Evolutionary conservation across 2,113 vertebrate species (phyloP).

Genomic region (Cinclus mexicanus): DNA sequence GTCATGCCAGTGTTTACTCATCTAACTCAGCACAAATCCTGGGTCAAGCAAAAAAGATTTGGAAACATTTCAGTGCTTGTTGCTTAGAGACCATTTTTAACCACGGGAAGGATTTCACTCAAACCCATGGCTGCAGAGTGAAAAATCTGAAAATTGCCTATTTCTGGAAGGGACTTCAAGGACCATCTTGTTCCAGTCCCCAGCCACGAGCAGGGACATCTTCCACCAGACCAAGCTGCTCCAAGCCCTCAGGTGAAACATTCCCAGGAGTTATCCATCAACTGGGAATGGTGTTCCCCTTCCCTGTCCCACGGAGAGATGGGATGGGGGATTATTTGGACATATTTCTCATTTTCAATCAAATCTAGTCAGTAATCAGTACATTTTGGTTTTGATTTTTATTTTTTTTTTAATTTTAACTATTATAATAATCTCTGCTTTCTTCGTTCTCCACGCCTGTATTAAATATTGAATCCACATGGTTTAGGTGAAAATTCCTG

Average conservation of each 20-base stretch:
- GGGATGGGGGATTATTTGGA: background rate
- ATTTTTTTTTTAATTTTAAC: background rate
- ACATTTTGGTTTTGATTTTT: background rate
- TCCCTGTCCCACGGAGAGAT: background rate
- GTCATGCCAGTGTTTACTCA: slow-evolving; percentile 40
- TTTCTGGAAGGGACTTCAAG: background rate
- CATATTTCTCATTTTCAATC: background rate
- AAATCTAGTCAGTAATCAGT: background rate
- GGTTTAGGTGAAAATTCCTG: background rate
- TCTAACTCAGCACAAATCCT: slow-evolving; percentile 62
- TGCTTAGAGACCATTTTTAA: slow-evolving; percentile 56
- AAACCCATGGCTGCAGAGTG: background rate
- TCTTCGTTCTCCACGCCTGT: background rate
- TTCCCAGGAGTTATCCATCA: background rate
- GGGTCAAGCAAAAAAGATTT: slow-evolving; percentile 38
- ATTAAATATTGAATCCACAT: background rate
- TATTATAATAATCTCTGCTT: background rate
- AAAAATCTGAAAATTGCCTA: background rate
- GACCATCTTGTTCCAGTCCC: background rate
- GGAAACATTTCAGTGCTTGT: slow-evolving; percentile 43
- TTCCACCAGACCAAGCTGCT: background rate
- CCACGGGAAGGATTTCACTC: background rate
- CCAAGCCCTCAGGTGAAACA: background rate
- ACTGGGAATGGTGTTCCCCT: background rate
- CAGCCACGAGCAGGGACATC: background rate